phyloP scores from a whole-genome alignment of 2,113 vertebrate genomes.

The Azemiops feae region DNA sequence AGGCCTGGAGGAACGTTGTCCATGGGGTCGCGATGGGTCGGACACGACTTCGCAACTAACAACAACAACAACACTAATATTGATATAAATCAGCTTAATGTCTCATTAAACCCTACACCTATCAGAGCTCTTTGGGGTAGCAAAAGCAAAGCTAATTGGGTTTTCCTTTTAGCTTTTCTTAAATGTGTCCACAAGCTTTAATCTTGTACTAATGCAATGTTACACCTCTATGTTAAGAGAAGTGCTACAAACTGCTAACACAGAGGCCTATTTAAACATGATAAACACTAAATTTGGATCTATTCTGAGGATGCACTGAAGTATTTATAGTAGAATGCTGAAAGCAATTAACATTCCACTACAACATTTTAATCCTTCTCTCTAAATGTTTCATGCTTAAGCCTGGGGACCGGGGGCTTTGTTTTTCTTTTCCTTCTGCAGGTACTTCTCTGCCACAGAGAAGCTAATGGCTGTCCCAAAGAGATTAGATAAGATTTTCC shows the following conservation, averaged over 20 bases:
- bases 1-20: too few species aligned
- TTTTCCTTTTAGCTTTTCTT: not conserved
- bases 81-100: not conserved
- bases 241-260: not conserved
- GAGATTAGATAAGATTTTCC: slow-evolving; percentile 2
- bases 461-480: not conserved
- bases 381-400: not conserved
- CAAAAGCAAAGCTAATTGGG: not conserved
- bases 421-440: not conserved
- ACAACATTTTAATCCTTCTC: not conserved
- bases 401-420: not conserved
- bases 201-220: not conserved
- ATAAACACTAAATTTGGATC: not conserved
- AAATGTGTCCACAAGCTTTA: not conserved
- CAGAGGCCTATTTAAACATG: not conserved
- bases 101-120: not conserved
- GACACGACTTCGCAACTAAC: too few species aligned
- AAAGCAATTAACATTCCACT: not conserved
- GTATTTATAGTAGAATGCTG: not conserved
- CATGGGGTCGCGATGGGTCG: too few species aligned
- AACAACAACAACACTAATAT: too few species aligned
- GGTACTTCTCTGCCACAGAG: not conserved
- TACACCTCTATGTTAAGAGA: not conserved
- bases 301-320: not conserved
- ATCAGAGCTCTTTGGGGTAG: not conserved